These are phyloP conservation scores for Arrhopalites spinosus DNA, from an alignment of 2,888 invertebrate genomes.

Conservation along the genomic window DNA sequence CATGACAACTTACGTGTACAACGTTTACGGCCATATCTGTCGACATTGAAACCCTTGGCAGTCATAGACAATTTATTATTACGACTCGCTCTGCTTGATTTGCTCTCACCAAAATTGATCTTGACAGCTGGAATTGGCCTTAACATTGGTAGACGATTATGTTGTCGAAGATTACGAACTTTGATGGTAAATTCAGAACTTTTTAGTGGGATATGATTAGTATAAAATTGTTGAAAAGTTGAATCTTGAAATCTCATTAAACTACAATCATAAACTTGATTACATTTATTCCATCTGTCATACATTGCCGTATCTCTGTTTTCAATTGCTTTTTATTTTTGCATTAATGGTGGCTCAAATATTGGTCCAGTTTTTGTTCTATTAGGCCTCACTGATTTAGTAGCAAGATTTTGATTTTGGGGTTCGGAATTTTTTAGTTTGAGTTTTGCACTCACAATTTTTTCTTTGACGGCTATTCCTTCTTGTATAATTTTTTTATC, in stretches of 20 bases:
- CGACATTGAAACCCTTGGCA: no score
- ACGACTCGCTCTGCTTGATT: no score
- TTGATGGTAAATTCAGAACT: background rate
- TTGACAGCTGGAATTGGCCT: background rate
- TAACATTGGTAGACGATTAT: constrained; percentile 23
- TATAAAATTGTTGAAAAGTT: background rate
- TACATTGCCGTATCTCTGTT: no score
- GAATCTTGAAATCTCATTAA: no score
- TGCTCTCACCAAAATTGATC: no score
- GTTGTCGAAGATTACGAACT: background rate
- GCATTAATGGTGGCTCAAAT: no score
- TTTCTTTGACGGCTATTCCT: background rate
- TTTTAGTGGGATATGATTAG: background rate
- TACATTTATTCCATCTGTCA: no score
- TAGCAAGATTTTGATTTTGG: background rate
- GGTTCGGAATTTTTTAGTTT: background rate
- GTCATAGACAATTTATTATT: no score
- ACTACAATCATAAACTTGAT: background rate
- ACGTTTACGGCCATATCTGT: no score
- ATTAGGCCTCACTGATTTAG: background rate
- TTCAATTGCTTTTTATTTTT: no score
- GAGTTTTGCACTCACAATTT: background rate
- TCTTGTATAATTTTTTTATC: background rate
- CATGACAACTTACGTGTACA: no score
- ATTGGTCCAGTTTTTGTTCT: no score